Conservation (phyloP, 2,797 vertebrate species). For the Fratercula arctica region DNA sequence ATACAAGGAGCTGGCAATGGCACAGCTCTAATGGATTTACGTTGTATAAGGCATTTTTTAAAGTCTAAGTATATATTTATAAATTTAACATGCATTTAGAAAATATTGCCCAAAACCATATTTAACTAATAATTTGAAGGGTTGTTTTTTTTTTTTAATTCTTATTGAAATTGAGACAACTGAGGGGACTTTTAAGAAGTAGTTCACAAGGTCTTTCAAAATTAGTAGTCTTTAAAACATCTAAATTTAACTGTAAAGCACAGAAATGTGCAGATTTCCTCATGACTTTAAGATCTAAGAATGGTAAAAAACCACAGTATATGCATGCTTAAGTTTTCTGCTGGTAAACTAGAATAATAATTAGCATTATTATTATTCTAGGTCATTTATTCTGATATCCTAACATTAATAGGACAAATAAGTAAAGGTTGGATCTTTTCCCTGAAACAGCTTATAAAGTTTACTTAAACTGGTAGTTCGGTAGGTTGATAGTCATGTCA, state of each 20-base stretch:
- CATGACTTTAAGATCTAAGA: not conserved
- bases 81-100: not conserved
- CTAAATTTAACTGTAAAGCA: not conserved
- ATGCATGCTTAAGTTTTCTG: not conserved
- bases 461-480: not conserved
- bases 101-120: not conserved
- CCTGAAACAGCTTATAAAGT: not conserved
- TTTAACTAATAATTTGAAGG: not conserved
- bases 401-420: not conserved
- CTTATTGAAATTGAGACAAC: not conserved
- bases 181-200: not conserved
- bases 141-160: not conserved
- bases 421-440: not conserved
- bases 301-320: fast-evolving
- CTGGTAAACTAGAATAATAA: not conserved
- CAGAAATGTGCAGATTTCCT: not conserved
- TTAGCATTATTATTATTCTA: not conserved
- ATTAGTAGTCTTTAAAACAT: not conserved
- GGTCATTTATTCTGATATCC: not conserved
- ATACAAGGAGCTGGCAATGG: not conserved
- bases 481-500: not conserved
- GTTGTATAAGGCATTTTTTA: not conserved
- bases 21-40: not conserved
- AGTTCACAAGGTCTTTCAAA: not conserved
- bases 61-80: not conserved